Percentiles rank a stretch among this genome's conserved stretches.
These are phyloP conservation scores for Sciurus niger DNA, from an alignment of 2,113 vertebrate species.

Conservation along the genomic window DNA sequence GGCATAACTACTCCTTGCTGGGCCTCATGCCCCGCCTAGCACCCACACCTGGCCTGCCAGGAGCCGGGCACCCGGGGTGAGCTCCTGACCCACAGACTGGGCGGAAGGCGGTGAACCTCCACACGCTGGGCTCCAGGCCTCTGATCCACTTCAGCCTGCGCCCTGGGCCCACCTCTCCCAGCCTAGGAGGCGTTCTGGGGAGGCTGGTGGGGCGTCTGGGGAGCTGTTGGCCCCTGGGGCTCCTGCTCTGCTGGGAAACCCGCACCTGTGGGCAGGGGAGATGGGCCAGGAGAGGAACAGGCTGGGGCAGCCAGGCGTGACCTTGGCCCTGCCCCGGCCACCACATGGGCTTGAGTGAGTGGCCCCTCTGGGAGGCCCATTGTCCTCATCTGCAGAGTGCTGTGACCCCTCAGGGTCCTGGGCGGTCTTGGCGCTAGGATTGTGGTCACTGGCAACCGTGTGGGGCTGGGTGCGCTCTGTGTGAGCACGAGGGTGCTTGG, in stretches of 20 bases:
- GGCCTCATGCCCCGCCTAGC: not conserved
- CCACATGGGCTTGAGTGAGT: not conserved
- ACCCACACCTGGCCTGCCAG: not conserved
- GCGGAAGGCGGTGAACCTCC: too few species aligned
- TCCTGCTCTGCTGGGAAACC: not conserved
- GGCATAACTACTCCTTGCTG: not conserved
- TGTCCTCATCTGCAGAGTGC: accelerated
- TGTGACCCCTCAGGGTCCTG: accelerated
- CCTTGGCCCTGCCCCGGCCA: not conserved
- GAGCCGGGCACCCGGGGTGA: accelerated
- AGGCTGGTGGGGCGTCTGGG: too few species aligned
- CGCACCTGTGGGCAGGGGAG: not conserved
- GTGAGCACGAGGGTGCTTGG: accelerated
- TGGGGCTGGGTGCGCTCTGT: accelerated
- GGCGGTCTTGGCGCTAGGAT: accelerated
- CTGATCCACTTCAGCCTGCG: too few species aligned
- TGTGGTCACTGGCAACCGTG: accelerated
- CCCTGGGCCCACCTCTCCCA: not conserved
- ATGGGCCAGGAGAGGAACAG: accelerated
- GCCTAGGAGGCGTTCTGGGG: not conserved
- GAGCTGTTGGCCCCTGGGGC: not conserved
- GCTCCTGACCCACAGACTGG: not conserved
- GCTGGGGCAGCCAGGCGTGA: not conserved
- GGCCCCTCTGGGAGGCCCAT: not conserved
- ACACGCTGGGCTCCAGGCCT: accelerated